Evolutionary conservation across 2,113 vertebrate genomes (phyloP), one percentile per base, ranked within the genome.

Genomic region (Phoxinus phoxinus): DNA sequence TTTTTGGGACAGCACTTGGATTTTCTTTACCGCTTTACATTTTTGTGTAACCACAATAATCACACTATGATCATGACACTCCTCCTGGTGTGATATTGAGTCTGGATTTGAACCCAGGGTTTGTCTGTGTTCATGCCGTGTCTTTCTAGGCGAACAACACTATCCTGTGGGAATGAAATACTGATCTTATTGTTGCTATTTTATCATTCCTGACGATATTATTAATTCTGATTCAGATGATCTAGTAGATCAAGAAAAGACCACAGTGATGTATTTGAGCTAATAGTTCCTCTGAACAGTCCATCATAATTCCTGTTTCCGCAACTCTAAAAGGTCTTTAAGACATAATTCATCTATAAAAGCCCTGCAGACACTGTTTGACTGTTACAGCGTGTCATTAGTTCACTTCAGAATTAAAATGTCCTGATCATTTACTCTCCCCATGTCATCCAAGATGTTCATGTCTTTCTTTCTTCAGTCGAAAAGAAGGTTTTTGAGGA

Each of bases 161-260:
- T 65, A 17, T 30, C 61, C 61, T 65, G 6, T 65, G 61, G 30
- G 17, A 65, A 65, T 65, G 12, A 65, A 65, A 65, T 35, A 65
- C n/a, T 63, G 27, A 63, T 63, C 65, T 53, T 46, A 37, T 71
- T 71, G 89, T 91, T 91, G 88, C 86, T 88, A 88, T 92, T 93
- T 93, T 89, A 89, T 94, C 90, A 91, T 91, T 74, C 41, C 41
- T 48, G 72, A 27, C 37, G 25, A 25, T 46, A 23, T 23, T 44
- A 73, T 73, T 25, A 7, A n/a, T 41, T 41, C 74, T 63, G 81
- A 86, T 41, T 41, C 37, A 9, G 90, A 85, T 84, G 88, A 91
- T 78, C 91, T 93, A 92, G 90, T 91, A 92, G 90, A 94, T 90
- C 91, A 69, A 92, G 90, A 91, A 93, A 90, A 92, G 87, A 90